Percentiles rank a stretch among this genome's conserved stretches.
Evolutionary conservation across 2,888 invertebrate genomes (phyloP).

Genomic region (Oscheius onirici): DNA sequence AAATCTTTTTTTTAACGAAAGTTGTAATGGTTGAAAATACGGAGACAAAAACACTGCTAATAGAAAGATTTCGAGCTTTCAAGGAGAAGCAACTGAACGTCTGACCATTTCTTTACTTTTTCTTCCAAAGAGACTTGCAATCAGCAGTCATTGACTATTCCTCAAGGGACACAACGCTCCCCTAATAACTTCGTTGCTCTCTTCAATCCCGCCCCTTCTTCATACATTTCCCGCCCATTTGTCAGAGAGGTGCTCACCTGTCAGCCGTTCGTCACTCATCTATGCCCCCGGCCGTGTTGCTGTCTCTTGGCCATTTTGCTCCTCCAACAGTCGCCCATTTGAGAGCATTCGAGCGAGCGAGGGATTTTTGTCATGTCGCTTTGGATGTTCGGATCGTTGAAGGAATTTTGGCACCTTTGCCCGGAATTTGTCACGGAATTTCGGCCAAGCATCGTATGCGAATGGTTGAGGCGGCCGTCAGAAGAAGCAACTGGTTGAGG

Average conservation of each 20-base stretch:
- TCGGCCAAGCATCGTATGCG: conserved; percentile 30
- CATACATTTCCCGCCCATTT: conserved; percentile 16
- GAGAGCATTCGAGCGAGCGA: conserved; percentile 17
- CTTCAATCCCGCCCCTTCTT: conserved; percentile 12
- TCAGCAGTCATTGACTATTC: conserved; percentile 4
- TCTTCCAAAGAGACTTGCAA: too few relatives aligned
- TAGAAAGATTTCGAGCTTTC: too few relatives aligned
- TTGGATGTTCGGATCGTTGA: conserved; percentile 12
- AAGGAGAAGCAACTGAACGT: too few relatives aligned
- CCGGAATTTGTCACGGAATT: not conserved
- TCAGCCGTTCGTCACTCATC: not conserved
- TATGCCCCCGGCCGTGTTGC: conserved; percentile 23
- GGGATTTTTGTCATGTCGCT: conserved; percentile 22
- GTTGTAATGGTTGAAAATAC: too few relatives aligned
- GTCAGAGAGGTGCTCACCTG: conserved; percentile 9
- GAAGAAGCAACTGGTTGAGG: conserved; percentile 38
- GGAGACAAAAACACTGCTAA: too few relatives aligned
- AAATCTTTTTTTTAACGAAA: too few relatives aligned
- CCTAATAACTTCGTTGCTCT: conserved; percentile 6
- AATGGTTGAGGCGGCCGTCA: conserved; percentile 35
- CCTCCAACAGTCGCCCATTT: conserved; percentile 29
- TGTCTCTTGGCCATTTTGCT: conserved; percentile 18
- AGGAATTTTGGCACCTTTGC: conserved; percentile 3
- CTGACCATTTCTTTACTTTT: too few relatives aligned
- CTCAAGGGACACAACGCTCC: not conserved